A percentile compares a stretch with the other conserved stretches of the same genome.
These are phyloP conservation scores for Dinothrombium tinctorium DNA, from an alignment of 1,140 invertebrate species.

Conservation along the genomic window DNA sequence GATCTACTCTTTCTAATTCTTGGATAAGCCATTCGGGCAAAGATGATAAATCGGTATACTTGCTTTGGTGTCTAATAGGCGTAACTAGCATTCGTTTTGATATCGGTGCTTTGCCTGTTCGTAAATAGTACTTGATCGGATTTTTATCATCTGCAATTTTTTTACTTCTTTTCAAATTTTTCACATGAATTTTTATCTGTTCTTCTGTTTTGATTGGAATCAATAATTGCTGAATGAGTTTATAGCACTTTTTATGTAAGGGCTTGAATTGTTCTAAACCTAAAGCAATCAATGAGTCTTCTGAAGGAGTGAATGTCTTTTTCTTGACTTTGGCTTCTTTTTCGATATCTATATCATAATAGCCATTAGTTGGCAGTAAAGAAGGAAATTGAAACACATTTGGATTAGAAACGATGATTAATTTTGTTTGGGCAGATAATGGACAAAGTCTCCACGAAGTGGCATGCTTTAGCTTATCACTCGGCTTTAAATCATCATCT, in stretches of 20 bases:
- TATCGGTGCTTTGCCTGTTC: not conserved
- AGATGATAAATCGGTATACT: not conserved
- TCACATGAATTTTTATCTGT: conserved; percentile 1
- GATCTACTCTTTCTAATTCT: too few species aligned
- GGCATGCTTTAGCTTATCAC: not conserved
- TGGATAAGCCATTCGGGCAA: not conserved
- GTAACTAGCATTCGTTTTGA: not conserved
- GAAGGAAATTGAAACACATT: not conserved
- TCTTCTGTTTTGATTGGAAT: conserved; percentile 1
- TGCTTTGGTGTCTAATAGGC: not conserved
- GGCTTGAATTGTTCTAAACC: conserved; percentile 4
- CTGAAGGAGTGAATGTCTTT: conserved; percentile 1
- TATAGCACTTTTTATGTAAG: not conserved
- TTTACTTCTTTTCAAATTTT: not conserved
- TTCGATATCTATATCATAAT: not conserved
- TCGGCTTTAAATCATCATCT: not conserved
- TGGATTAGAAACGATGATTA: conserved; percentile 2
- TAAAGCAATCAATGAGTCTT: conserved; percentile 5
- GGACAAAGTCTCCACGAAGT: conserved; percentile 4
- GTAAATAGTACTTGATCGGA: not conserved
- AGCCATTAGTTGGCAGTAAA: not conserved
- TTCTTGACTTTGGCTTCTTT: not conserved
- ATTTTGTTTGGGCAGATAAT: not conserved
- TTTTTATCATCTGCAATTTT: not conserved
- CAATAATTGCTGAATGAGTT: not conserved